phyloP scores from a whole-genome alignment of 2,797 vertebrate species.

The Sebastes oblongus region DNA sequence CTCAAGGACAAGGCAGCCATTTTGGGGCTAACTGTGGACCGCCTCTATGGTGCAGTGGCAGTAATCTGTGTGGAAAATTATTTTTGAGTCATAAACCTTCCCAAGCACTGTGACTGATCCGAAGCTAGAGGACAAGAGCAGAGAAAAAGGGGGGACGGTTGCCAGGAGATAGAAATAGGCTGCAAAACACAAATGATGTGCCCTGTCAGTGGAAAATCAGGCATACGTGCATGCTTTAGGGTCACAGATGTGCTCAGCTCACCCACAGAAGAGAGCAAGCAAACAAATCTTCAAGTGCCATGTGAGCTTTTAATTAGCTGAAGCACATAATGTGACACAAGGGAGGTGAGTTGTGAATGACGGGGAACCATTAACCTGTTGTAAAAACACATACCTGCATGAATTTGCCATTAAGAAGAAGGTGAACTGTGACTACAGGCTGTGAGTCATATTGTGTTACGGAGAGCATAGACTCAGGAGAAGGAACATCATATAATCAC shows the following conservation, averaged over 20 bases:
- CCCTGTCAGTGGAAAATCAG: constrained; percentile 53
- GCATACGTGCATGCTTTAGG: constrained; percentile 11
- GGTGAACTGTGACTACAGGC: constrained; percentile 20
- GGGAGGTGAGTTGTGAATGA: constrained; percentile 51
- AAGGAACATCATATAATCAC: neutral
- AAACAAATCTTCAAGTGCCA: constrained; percentile 34
- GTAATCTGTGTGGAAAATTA: constrained; percentile 55
- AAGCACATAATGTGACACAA: constrained; percentile 38
- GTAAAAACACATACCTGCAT: constrained; percentile 39
- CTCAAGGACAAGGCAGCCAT: constrained; percentile 70
- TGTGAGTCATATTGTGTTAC: neutral
- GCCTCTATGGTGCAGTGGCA: constrained; percentile 6
- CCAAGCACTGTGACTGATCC: constrained; percentile 21
- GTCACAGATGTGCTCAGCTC: constrained; percentile 41
- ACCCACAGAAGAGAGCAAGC: constrained; percentile 14
- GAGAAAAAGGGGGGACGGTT: constrained; percentile 25
- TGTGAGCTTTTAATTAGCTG: constrained; percentile 59
- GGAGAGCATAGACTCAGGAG: neutral
- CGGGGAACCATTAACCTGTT: constrained; percentile 59
- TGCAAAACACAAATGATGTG: constrained; percentile 16
- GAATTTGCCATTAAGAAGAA: constrained; percentile 28
- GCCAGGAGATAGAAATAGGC: constrained; percentile 53
- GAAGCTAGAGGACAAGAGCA: constrained; percentile 29
- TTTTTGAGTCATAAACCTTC: constrained; percentile 48
- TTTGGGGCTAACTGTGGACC: constrained; percentile 29